Conservation (phyloP, 2,113 vertebrate genomes). For the Austrofundulus limnaeus region DNA sequence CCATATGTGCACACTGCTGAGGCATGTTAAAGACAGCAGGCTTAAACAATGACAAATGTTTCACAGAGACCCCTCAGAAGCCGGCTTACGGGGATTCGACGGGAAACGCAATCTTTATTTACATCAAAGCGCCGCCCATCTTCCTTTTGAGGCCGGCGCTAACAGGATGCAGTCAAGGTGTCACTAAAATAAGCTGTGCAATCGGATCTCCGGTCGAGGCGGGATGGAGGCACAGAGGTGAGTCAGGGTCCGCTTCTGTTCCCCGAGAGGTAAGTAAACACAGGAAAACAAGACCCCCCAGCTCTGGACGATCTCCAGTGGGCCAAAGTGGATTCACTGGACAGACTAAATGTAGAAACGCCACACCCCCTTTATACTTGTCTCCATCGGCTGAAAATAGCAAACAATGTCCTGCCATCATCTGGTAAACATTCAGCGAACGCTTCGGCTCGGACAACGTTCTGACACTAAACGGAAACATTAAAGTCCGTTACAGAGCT, state of each 20-base stretch:
- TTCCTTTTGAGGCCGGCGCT: conserved; percentile 61
- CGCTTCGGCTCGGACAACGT: conserved; percentile 67
- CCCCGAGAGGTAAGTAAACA: conserved; percentile 77
- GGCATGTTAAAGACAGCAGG: conserved; percentile 57
- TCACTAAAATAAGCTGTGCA: conserved; percentile 71
- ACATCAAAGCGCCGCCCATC: conserved; percentile 71
- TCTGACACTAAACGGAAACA: conserved; percentile 59
- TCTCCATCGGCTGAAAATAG: conserved; percentile 66
- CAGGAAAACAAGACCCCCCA: conserved; percentile 63
- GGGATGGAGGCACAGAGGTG: conserved; percentile 54
- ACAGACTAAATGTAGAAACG: conserved; percentile 67
- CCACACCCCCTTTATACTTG: conserved; percentile 67
- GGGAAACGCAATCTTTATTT: conserved; percentile 69
- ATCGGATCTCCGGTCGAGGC: conserved; percentile 67
- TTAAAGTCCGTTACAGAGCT: conserved; percentile 30
- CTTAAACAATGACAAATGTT: conserved; percentile 64
- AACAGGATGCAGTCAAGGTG: conserved; percentile 74
- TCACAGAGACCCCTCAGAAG: conserved; percentile 50
- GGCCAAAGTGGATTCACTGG: conserved; percentile 66
- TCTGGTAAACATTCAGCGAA: conserved; percentile 74
- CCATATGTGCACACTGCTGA: conserved; percentile 28
- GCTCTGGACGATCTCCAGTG: conserved; percentile 34
- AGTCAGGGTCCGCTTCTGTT: conserved; percentile 62
- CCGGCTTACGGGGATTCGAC: conserved; percentile 60
- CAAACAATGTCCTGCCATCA: conserved; percentile 75